Evolutionary conservation across 1,140 invertebrate species (phyloP).

Genomic region (Panulirus ornatus): DNA sequence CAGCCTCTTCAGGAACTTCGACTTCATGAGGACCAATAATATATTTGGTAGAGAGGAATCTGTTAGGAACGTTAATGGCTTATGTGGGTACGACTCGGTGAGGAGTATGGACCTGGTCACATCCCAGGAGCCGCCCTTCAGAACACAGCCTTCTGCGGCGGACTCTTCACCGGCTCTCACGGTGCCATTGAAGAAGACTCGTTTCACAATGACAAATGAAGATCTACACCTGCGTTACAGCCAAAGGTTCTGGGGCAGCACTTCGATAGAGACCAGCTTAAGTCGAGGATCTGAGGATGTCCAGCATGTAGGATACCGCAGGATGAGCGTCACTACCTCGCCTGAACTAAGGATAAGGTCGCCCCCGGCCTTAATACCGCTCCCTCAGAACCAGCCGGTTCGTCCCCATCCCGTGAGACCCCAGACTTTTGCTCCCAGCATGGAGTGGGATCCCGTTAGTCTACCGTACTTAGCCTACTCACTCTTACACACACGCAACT

Average conservation of each 20-base stretch:
- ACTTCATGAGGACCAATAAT: constrained; percentile 25
- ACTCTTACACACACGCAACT: constrained; percentile 39
- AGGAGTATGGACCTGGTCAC: constrained; percentile 19
- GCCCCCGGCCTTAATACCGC: constrained; percentile 38
- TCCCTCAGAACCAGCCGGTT: constrained; percentile 31
- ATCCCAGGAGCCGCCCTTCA: neutral
- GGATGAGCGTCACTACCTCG: neutral
- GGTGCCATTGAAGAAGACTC: constrained; percentile 28
- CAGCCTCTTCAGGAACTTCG: constrained; percentile 29
- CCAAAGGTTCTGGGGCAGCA: constrained; percentile 17
- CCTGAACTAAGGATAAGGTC: constrained; percentile 24
- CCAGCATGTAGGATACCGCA: constrained; percentile 24
- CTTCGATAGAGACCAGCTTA: constrained; percentile 1
- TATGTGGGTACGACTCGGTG: constrained; percentile 16
- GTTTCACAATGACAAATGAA: neutral
- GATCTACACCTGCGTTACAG: constrained; percentile 28
- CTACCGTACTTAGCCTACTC: constrained; percentile 53
- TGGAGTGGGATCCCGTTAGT: constrained; percentile 52
- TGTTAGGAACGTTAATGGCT: neutral
- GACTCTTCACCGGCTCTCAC: neutral
- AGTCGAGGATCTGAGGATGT: neutral
- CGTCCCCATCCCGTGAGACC: constrained; percentile 35
- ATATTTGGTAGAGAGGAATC: neutral
- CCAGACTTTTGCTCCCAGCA: constrained; percentile 20
- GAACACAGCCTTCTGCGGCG: neutral